These are phyloP conservation scores for Avahi laniger DNA, from an alignment of 2,797 vertebrate species.

Conservation along the genomic window DNA sequence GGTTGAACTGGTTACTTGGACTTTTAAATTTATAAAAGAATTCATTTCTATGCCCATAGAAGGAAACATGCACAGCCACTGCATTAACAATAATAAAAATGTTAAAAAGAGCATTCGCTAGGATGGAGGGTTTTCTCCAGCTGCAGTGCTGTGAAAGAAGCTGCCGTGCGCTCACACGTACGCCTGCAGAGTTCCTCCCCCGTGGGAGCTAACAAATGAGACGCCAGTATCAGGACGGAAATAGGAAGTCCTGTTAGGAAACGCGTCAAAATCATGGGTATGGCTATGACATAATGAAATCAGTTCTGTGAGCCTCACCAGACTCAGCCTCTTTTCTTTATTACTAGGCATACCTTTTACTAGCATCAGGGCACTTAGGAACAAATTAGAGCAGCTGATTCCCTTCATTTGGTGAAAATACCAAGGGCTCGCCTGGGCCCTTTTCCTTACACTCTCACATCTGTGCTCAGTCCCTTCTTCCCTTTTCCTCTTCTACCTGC, in stretches of 20 bases:
- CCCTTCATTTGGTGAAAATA: neutral
- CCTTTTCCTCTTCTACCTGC: neutral
- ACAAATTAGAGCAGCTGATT: accelerated
- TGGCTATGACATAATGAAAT: accelerated
- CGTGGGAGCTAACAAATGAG: neutral
- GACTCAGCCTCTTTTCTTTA: neutral
- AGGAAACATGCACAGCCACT: neutral
- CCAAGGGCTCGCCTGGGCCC: accelerated
- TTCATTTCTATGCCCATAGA: neutral
- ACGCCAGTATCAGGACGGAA: accelerated
- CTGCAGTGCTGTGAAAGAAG: accelerated
- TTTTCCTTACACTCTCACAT: accelerated
- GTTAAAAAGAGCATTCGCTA: neutral
- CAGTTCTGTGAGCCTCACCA: neutral
- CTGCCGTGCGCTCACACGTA: accelerated
- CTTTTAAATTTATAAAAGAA: neutral
- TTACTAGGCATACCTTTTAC: accelerated
- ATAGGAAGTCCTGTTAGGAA: neutral
- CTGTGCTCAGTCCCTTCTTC: neutral
- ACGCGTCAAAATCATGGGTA: accelerated
- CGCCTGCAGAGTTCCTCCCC: accelerated
- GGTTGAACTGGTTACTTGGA: neutral
- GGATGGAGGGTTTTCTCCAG: accelerated
- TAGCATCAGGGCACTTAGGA: neutral
- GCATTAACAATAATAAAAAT: neutral